These are phyloP conservation scores for Acanthiza pusilla DNA, from an alignment of 2,797 vertebrate species.

Conservation along the genomic window DNA sequence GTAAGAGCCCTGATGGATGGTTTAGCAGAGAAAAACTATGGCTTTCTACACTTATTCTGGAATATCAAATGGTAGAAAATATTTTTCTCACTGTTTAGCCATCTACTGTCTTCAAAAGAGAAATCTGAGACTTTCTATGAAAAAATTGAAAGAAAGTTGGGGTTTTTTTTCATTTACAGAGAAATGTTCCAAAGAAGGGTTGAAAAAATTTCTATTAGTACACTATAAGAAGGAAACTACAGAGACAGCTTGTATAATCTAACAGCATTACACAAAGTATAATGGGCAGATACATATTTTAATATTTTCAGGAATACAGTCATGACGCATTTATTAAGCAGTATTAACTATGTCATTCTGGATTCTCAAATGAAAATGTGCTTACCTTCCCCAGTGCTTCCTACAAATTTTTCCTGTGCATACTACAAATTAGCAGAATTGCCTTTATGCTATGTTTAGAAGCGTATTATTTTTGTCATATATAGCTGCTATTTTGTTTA, in stretches of 20 bases:
- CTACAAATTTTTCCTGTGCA: background rate
- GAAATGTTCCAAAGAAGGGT: background rate
- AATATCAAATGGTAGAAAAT: background rate
- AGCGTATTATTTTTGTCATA: background rate
- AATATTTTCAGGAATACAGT: background rate
- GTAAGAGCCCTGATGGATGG: background rate
- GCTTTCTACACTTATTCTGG: background rate
- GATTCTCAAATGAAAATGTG: background rate
- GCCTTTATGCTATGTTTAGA: background rate
- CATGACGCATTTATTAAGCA: background rate
- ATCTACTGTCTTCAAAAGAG: background rate
- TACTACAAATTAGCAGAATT: background rate
- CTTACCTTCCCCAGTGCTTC: background rate
- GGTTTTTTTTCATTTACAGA: background rate
- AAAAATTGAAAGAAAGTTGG: background rate
- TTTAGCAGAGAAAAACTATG: background rate
- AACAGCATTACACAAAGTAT: background rate
- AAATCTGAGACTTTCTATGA: background rate
- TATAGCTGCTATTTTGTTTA: background rate
- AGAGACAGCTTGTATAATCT: background rate
- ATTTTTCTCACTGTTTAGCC: background rate
- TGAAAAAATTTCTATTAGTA: background rate
- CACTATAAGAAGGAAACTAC: background rate
- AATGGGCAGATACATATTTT: background rate
- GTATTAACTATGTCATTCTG: background rate